Base-by-base conservation (phyloP, 2,113 vertebrate genomes). In the Muscicapa adusta region DNA sequence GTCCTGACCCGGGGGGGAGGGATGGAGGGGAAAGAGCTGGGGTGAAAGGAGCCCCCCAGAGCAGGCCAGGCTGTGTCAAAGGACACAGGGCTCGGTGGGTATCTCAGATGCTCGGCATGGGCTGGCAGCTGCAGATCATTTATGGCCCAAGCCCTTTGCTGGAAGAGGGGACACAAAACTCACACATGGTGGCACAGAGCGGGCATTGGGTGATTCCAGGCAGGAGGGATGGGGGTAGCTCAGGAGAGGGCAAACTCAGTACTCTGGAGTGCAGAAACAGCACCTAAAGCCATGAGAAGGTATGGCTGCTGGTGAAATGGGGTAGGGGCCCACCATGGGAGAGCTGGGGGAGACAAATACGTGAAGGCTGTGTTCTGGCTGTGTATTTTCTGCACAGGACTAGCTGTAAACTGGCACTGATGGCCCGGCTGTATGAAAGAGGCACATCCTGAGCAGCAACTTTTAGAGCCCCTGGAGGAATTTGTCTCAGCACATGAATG, bases 81-180 rank as follows among this genome's bases (percentile, higher is more conserved):
- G 61, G 25, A 29, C 3, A 0, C 5, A 4, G 18, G 11, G 42
- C 36, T 38, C 0, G 0, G 3, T 54, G 43, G 29, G 5, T 14
- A 18, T n/a, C 54, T 34, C 50, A 20, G 33, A 40, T 62, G 12
- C 10, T 68, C 33, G 1, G 1, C 4, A 2, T 15, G 29, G n/a
- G n/a, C 61, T n/a, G 12, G 12, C 22, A 33, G 22, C 20, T 57
- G 31, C 34, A 36, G 62, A 16, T 5, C 6, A 15, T 29, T 78
- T 48, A 31, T 62, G 18, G 29, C 68, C 48, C 16, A 6, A 76
- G 33, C 34, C 18, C 13, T 76, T 65, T 34, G 42, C 34, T 83
- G 50, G 8, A 77, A 48, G 20, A 50, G 63, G 15, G 26, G 14
- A 40, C 2, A 4, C 38, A 36, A 45, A 25, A 58, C 31, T 28